These are phyloP conservation scores for Bujurquina vittata DNA, from an alignment of 2,113 vertebrate genomes.

Conservation along the genomic window DNA sequence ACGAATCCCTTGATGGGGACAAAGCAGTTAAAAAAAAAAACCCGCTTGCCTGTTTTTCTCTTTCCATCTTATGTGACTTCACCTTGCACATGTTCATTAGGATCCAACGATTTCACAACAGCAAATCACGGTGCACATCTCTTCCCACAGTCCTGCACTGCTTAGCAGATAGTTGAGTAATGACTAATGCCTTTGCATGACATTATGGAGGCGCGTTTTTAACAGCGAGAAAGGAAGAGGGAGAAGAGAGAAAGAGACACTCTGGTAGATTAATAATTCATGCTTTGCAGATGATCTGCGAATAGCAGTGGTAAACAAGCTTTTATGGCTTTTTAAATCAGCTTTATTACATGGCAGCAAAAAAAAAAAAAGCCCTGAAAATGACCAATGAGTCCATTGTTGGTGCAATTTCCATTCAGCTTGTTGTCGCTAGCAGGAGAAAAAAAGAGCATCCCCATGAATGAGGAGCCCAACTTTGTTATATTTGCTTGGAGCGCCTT, in stretches of 20 bases:
- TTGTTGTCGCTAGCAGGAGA: slow-evolving; percentile 16
- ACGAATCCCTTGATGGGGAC: not conserved
- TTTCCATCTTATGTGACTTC: slow-evolving; percentile 12
- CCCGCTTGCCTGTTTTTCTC: not conserved
- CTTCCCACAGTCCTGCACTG: not conserved
- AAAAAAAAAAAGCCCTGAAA: not conserved
- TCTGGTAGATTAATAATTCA: slow-evolving; percentile 76
- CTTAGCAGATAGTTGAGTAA: slow-evolving; percentile 40
- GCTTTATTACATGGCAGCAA: slow-evolving; percentile 45
- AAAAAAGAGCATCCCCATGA: slow-evolving; percentile 27
- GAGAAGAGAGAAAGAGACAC: slow-evolving; percentile 41
- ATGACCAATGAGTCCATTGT: slow-evolving; percentile 47
- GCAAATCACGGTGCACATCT: not conserved
- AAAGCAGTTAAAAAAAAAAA: not conserved
- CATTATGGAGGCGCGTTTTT: slow-evolving; percentile 59
- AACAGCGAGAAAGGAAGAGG: slow-evolving; percentile 40
- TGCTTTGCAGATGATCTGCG: slow-evolving; percentile 76
- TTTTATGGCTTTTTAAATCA: slow-evolving; percentile 69
- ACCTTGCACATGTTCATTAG: slow-evolving; percentile 37
- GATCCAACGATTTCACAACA: slow-evolving; percentile 7
- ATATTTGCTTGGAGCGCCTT: slow-evolving; percentile 46
- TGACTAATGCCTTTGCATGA: slow-evolving; percentile 52
- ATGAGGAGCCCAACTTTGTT: slow-evolving; percentile 52
- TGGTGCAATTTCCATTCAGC: slow-evolving; percentile 47
- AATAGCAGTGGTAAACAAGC: slow-evolving; percentile 74